Evolutionary conservation across 2,888 invertebrate species (phyloP).

Genomic region (Cryptocheilus praepositus): DNA sequence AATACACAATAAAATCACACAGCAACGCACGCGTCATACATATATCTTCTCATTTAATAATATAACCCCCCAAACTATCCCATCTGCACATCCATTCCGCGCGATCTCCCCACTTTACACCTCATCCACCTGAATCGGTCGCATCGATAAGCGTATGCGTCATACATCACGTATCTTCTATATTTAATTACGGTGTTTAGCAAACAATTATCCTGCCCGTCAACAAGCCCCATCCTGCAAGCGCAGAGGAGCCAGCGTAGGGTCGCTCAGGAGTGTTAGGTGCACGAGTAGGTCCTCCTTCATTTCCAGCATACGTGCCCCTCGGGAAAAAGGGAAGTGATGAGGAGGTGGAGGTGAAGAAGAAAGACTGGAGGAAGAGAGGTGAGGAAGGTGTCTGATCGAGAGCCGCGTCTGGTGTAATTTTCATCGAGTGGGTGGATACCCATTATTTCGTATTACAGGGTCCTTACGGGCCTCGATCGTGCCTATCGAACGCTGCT

Average conservation of each 20-base stretch:
- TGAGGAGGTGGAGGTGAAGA: background rate
- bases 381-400: conserved; percentile 22
- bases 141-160: no score
- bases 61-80: no score
- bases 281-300: conserved; percentile 10
- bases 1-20: no score
- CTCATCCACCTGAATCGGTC: no score
- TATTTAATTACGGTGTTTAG: conserved; percentile 48
- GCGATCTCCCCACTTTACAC: no score
- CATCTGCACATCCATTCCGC: no score
- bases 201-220: conserved; percentile 49
- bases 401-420: conserved; percentile 51
- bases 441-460: conserved; percentile 61
- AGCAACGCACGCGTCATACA: no score
- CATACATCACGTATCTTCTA: no score
- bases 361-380: background rate
- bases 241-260: conserved; percentile 12
- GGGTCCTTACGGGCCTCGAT: conserved; percentile 48
- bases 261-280: background rate
- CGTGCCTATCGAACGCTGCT: conserved; percentile 22
- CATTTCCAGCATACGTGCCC: conserved; percentile 26
- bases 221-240: conserved; percentile 1
- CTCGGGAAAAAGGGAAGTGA: conserved; percentile 6
- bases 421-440: conserved; percentile 62
- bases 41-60: no score